These are phyloP conservation scores for Cataglyphis rosenhaueri DNA, from an alignment of 2,888 invertebrate genomes.

Conservation along the genomic window DNA sequence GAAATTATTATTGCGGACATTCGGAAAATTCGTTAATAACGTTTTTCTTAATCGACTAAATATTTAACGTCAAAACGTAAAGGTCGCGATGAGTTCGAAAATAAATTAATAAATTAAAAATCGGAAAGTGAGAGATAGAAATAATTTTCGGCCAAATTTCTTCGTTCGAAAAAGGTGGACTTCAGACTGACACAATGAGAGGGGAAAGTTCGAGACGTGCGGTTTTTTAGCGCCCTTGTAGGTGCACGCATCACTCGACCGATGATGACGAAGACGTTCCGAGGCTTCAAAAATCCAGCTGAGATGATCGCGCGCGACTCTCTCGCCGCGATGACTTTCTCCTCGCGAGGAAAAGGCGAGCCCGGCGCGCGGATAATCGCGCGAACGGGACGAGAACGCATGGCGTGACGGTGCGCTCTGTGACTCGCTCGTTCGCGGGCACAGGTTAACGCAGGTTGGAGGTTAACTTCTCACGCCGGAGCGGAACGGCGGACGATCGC, in stretches of 20 bases:
- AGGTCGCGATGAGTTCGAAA: not conserved
- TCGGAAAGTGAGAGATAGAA: not conserved
- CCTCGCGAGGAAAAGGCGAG: slow-evolving; percentile 27
- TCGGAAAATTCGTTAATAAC: not conserved
- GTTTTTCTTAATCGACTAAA: not conserved
- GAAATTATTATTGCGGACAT: not conserved
- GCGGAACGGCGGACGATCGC: slow-evolving; percentile 2
- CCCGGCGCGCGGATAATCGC: slow-evolving; percentile 39
- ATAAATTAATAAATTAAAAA: not conserved
- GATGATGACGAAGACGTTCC: slow-evolving; percentile 45
- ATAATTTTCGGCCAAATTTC: not conserved
- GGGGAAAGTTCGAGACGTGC: not conserved
- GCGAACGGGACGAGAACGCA: slow-evolving; percentile 30
- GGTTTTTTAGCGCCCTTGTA: slow-evolving; percentile 10
- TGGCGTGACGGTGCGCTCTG: slow-evolving; percentile 1
- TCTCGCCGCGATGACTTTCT: slow-evolving; percentile 42
- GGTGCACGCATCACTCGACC: slow-evolving; percentile 30
- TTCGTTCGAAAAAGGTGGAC: not conserved
- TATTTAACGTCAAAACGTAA: not conserved
- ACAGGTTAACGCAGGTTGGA: slow-evolving; percentile 43
- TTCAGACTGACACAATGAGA: not conserved
- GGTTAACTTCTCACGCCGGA: slow-evolving; percentile 34
- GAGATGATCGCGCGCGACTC: slow-evolving; percentile 35
- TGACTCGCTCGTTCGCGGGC: slow-evolving; percentile 1
- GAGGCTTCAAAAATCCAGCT: slow-evolving; percentile 16